phyloP scores from a whole-genome alignment of 2,888 invertebrate species.

The Drosophila greeni region DNA sequence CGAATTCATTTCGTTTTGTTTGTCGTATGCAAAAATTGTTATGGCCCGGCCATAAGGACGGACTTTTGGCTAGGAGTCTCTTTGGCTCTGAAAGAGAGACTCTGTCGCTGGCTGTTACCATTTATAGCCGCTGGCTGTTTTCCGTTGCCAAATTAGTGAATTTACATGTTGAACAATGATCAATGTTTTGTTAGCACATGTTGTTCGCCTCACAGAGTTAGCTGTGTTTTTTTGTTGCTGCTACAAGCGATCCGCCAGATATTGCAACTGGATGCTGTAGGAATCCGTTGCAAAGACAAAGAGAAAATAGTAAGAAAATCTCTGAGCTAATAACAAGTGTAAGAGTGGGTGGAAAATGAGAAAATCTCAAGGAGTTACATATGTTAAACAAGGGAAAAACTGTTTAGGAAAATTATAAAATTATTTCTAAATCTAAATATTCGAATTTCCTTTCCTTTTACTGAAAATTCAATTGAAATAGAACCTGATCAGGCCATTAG shows the following conservation, averaged over 20 bases:
- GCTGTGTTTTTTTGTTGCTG: constrained; percentile 55
- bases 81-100: constrained; percentile 19
- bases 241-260: constrained; percentile 41
- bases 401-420: not conserved
- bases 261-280: constrained; percentile 48
- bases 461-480: not conserved
- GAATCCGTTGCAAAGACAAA: constrained; percentile 36
- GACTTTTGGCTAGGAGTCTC: constrained; percentile 36
- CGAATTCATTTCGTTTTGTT: constrained; percentile 64
- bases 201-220: constrained; percentile 58
- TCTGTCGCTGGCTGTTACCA: constrained; percentile 61
- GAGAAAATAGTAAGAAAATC: constrained; percentile 36
- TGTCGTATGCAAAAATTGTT: constrained; percentile 68
- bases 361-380: not conserved
- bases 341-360: constrained; percentile 19
- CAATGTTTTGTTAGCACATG: constrained; percentile 75
- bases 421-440: no score
- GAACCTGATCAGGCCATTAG: constrained; percentile 3
- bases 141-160: constrained; percentile 73
- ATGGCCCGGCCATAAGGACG: constrained; percentile 49
- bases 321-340: constrained; percentile 37
- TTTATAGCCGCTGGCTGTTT: constrained; percentile 70
- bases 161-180: constrained; percentile 76
- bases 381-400: constrained; percentile 1
- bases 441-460: no score